These are phyloP conservation scores for Eumeta japonica DNA, from an alignment of 1,140 invertebrate species.

Conservation along the genomic window DNA sequence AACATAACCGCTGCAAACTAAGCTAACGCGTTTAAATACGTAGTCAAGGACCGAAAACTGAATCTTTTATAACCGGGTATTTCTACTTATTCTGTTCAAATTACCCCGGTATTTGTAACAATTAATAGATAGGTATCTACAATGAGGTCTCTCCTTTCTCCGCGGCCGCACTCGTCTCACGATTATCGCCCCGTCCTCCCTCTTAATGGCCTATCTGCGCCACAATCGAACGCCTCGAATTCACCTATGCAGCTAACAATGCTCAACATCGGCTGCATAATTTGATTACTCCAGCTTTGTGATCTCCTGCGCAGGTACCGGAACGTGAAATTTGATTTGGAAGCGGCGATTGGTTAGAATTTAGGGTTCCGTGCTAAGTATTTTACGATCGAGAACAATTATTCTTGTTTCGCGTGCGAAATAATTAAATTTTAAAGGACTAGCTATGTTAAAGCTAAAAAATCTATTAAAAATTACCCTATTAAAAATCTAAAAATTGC, in stretches of 20 bases:
- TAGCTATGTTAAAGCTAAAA: too few species aligned
- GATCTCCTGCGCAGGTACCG: conserved; percentile 43
- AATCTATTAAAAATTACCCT: too few species aligned
- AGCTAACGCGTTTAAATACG: background rate
- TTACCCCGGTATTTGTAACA: conserved; percentile 38
- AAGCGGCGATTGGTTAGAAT: conserved; percentile 54
- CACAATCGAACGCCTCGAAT: conserved; percentile 44
- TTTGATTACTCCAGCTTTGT: conserved; percentile 55
- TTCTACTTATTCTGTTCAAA: conserved; percentile 5
- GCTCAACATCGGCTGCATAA: conserved; percentile 48
- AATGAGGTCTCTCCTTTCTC: conserved; percentile 43
- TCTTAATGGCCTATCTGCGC: conserved; percentile 17
- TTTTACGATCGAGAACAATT: too few species aligned
- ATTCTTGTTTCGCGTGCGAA: conserved; percentile 25
- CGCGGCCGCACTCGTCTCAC: conserved; percentile 31
- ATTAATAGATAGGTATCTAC: conserved; percentile 52
- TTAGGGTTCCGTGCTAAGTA: too few species aligned
- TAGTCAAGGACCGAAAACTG: background rate
- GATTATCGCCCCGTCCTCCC: conserved; percentile 39
- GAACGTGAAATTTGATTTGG: conserved; percentile 55
- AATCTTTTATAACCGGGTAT: conserved; percentile 1
- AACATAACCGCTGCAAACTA: too few species aligned
- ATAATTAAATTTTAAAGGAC: too few species aligned
- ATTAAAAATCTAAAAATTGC: too few species aligned
- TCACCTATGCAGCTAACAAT: conserved; percentile 49